Evolutionary conservation across 2,113 vertebrate genomes (phyloP).

Genomic region (Paramormyrops kingsleyae): DNA sequence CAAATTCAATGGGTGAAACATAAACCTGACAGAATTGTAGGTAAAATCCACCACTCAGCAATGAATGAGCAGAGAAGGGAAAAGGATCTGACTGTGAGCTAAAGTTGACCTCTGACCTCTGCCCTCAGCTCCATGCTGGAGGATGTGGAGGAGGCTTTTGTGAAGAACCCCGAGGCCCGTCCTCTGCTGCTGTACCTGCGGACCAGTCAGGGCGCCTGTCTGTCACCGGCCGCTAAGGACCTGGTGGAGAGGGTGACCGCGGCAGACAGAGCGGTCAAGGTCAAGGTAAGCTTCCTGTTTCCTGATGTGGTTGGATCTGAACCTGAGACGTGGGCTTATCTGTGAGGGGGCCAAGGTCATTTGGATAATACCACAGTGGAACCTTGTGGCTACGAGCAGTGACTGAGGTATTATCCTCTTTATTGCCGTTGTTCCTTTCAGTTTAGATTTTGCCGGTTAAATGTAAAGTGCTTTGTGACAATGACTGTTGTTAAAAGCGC

Average conservation of each 20-base stretch:
- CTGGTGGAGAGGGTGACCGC: conserved; percentile 73
- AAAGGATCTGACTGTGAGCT: neutral
- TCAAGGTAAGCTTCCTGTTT: conserved; percentile 68
- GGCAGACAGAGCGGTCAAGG: conserved; percentile 69
- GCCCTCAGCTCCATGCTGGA: conserved; percentile 69
- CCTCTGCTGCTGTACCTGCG: conserved; percentile 80
- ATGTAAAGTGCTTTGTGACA: too few species aligned
- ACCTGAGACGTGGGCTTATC: neutral
- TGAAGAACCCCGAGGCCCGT: conserved; percentile 82
- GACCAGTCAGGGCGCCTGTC: conserved; percentile 53
- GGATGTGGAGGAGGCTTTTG: conserved; percentile 88
- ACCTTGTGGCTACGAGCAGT: neutral
- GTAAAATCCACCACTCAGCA: neutral
- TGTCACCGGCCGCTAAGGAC: conserved; percentile 66
- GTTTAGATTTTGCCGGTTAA: neutral
- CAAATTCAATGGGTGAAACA: neutral
- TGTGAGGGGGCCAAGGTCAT: neutral
- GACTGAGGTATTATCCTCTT: neutral
- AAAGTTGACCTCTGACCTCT: neutral
- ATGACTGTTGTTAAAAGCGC: too few species aligned
- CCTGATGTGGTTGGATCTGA: neutral
- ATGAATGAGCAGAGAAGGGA: neutral
- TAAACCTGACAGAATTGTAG: neutral
- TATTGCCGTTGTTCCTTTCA: neutral
- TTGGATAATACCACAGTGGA: neutral